A percentile compares a stretch with the other conserved stretches of the same genome.
These are phyloP conservation scores for Heterodera filipjevi DNA, from an alignment of 2,888 invertebrate species.

Conservation along the genomic window DNA sequence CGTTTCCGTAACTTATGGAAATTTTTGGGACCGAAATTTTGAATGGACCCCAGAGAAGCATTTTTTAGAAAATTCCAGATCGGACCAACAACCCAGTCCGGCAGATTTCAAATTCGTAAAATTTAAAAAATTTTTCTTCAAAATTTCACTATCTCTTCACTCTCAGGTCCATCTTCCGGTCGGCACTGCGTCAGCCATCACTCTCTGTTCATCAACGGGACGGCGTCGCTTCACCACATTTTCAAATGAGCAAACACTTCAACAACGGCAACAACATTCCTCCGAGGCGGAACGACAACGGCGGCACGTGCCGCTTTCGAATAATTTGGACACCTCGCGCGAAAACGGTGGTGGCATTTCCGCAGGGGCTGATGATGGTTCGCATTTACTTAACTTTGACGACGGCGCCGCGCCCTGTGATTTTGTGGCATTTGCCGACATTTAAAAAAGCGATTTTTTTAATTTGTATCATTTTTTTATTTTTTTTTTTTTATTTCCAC, in stretches of 20 bases:
- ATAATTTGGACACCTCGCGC: not conserved
- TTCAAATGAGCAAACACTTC: not conserved
- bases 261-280: not conserved
- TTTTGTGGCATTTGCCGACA: not conserved
- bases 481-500: not conserved
- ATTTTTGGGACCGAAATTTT: no score
- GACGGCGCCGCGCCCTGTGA: not conserved
- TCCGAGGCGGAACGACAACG: not conserved
- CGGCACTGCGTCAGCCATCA: not conserved
- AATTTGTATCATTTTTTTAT: not conserved
- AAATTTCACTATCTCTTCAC: not conserved
- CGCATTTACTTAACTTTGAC: no score
- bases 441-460: not conserved
- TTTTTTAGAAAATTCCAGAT: no score
- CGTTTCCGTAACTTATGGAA: no score
- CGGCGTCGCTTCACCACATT: not conserved
- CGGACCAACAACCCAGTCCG: no score
- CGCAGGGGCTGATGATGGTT: not conserved
- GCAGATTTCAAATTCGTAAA: no score
- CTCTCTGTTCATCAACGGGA: not conserved
- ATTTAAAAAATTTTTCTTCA: not conserved
- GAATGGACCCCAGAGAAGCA: no score
- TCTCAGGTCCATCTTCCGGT: not conserved
- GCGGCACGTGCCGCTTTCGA: not conserved
- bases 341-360: not conserved